Percentiles rank a stretch among this genome's conserved stretches.
These are phyloP conservation scores for Catamblyrhynchus diadema DNA, from an alignment of 2,797 vertebrate species.

Conservation along the genomic window DNA sequence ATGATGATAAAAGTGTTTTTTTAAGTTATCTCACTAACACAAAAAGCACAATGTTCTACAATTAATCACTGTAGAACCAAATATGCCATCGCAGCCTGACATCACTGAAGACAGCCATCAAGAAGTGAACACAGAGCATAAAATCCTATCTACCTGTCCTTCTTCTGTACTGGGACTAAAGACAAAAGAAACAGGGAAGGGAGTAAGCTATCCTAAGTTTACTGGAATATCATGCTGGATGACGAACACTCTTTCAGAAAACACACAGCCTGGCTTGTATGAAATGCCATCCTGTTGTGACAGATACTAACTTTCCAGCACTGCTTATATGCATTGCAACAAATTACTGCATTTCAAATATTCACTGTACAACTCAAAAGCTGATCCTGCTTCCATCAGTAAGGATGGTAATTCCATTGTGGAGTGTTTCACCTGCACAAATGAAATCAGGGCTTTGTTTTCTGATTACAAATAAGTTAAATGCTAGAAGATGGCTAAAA, in stretches of 20 bases:
- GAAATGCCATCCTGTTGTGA: neutral
- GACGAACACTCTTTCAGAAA: neutral
- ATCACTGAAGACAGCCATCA: neutral
- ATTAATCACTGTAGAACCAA: neutral
- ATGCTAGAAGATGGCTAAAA: neutral
- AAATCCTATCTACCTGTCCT: neutral
- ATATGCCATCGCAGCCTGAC: neutral
- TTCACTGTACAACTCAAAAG: neutral
- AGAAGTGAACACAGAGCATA: neutral
- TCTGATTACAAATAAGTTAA: neutral
- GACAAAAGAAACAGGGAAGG: neutral
- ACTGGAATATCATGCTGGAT: neutral
- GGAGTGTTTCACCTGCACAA: neutral
- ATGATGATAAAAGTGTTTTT: neutral
- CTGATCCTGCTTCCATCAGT: neutral
- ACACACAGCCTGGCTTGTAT: neutral
- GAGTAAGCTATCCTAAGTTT: accelerated
- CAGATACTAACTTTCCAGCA: neutral
- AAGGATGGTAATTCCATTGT: neutral
- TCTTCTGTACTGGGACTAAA: neutral
- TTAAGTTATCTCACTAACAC: neutral
- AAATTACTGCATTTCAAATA: neutral
- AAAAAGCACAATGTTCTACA: neutral
- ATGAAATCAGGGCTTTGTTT: neutral
- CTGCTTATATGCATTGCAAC: neutral